Conservation (phyloP, 2,113 vertebrate species). For the Neolamprologus toae region DNA sequence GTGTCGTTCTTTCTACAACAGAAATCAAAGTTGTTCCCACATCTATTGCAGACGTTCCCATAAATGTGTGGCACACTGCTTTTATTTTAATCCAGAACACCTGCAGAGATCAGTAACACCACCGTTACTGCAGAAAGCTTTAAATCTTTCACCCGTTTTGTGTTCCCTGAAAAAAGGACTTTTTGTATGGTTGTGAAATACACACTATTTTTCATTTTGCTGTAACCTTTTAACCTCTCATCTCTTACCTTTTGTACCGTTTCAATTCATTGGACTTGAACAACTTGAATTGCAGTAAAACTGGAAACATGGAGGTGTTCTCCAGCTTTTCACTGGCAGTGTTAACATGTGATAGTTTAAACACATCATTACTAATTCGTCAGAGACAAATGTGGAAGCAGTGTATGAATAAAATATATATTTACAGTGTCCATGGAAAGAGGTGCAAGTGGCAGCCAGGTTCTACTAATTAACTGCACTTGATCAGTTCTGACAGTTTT, state of each 20-base stretch:
- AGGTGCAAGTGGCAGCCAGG: background rate
- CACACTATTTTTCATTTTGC: background rate
- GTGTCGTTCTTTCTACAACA: background rate
- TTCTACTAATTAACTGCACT: background rate
- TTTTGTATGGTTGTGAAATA: background rate
- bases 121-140: background rate
- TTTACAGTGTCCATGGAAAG: background rate
- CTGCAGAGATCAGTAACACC: background rate
- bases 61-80: background rate
- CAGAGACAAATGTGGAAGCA: rapidly evolving
- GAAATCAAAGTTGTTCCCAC: background rate
- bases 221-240: background rate
- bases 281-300: background rate
- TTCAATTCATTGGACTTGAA: background rate
- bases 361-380: background rate
- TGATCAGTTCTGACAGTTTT: background rate
- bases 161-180: background rate
- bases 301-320: background rate
- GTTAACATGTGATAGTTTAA: background rate
- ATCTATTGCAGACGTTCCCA: background rate
- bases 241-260: background rate
- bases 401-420: background rate
- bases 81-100: background rate
- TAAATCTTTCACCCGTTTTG: background rate
- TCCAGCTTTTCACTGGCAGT: background rate